Evolutionary conservation across 1,140 invertebrate genomes (phyloP).

Genomic region (Diabrotica undecimpunctata): DNA sequence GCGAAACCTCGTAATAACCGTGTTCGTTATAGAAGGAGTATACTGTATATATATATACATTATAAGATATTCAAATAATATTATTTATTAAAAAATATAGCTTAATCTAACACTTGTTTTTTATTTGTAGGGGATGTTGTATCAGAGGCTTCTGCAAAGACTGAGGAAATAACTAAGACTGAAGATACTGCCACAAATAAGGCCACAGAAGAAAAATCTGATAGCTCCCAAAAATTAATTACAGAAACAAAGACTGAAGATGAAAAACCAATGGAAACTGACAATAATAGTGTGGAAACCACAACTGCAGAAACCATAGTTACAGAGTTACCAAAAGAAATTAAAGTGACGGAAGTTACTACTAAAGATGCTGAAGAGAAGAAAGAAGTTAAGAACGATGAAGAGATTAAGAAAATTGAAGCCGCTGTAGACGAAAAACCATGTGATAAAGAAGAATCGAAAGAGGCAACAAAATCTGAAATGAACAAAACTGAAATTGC

Average conservation of each 20-base stretch:
- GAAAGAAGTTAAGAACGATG: not conserved
- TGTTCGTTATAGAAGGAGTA: no score
- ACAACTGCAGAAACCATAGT: not conserved
- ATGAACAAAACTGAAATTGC: not conserved
- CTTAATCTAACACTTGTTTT: no score
- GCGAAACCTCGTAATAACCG: no score
- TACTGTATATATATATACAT: no score
- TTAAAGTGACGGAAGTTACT: not conserved
- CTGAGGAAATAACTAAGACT: conserved; percentile 12
- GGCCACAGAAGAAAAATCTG: not conserved
- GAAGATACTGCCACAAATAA: conserved; percentile 20
- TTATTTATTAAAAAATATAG: no score
- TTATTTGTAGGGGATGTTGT: not conserved
- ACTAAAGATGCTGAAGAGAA: not conserved
- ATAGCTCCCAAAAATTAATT: no score
- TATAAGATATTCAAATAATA: no score
- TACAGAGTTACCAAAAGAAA: conserved; percentile 5
- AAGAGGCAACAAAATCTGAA: conserved; percentile 3
- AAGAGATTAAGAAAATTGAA: not conserved
- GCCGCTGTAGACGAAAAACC: no score
- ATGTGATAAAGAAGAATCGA: no score
- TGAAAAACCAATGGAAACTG: not conserved
- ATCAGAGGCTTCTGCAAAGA: conserved; percentile 10
- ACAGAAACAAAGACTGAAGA: not conserved
- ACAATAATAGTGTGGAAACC: not conserved